These are phyloP conservation scores for Neotoma lepida DNA, from an alignment of 2,113 vertebrate species.

Conservation along the genomic window DNA sequence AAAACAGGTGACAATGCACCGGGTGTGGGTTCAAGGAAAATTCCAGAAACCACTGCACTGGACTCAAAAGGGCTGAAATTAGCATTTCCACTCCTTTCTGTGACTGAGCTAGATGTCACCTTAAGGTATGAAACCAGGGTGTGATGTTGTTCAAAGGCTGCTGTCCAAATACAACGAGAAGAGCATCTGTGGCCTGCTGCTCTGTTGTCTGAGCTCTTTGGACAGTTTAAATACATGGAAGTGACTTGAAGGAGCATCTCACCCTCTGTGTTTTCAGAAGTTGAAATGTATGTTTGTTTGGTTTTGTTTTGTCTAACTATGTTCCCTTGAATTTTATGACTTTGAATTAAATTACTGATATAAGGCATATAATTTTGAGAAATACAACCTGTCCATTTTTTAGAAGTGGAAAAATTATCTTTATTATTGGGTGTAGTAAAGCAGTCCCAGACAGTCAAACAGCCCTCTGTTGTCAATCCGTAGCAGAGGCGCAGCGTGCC, in stretches of 20 bases:
- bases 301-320: constrained; percentile 49
- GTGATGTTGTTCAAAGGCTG: constrained; percentile 7
- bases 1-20: constrained; percentile 92
- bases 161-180: constrained; percentile 26
- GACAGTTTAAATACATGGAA: constrained; percentile 11
- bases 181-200: background rate
- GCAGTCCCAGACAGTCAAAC: background rate
- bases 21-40: constrained; percentile 97
- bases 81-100: constrained; percentile 49
- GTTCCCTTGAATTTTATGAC: constrained; percentile 69
- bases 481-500: background rate
- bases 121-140: constrained; percentile 55
- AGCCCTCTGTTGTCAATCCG: background rate
- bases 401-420: constrained; percentile 4
- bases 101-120: constrained; percentile 53
- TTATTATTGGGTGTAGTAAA: constrained; percentile 29
- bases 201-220: background rate
- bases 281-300: constrained; percentile 26
- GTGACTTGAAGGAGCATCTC: background rate
- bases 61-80: constrained; percentile 60
- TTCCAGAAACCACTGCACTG: constrained; percentile 88
- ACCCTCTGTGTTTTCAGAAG: constrained; percentile 61
- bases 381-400: constrained; percentile 26
- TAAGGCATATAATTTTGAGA: constrained; percentile 66
- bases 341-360: constrained; percentile 64